Conservation (phyloP, 2,888 invertebrate species). For the Cremastinae sp. region DNA sequence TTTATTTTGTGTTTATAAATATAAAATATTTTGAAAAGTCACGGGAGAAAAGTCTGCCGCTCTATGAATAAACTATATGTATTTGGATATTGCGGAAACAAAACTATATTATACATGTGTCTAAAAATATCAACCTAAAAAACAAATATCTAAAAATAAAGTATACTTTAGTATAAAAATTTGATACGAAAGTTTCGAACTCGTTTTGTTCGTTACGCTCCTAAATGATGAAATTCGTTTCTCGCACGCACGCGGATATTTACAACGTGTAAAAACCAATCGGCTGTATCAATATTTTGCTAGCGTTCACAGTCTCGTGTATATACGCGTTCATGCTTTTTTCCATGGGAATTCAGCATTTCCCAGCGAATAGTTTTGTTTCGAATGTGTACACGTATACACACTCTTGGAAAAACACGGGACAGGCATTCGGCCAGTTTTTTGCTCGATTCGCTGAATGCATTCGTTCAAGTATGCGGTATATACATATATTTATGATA, state of each 20-base stretch:
- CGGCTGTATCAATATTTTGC: constrained; percentile 49
- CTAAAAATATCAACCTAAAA: too few species aligned
- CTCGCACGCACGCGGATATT: constrained; percentile 17
- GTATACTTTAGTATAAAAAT: too few species aligned
- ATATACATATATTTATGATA: too few species aligned
- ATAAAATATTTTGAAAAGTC: too few species aligned
- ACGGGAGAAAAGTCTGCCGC: too few species aligned
- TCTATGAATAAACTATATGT: too few species aligned
- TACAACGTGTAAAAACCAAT: constrained; percentile 38
- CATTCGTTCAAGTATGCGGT: constrained; percentile 26
- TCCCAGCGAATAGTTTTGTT: constrained; percentile 16
- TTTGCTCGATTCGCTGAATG: constrained; percentile 23
- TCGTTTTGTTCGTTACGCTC: constrained; percentile 11
- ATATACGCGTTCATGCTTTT: neutral
- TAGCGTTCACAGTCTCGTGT: neutral
- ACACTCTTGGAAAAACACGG: constrained; percentile 24
- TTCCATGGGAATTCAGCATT: constrained; percentile 14
- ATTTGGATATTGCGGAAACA: too few species aligned
- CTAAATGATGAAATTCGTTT: neutral
- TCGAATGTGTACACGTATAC: neutral
- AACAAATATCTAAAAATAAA: too few species aligned
- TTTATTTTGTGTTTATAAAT: too few species aligned
- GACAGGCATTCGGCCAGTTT: constrained; percentile 11
- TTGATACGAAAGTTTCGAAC: too few species aligned
- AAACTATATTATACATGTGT: too few species aligned